Percentiles rank a stretch among this genome's conserved stretches.
Evolutionary conservation across 2,113 vertebrate species (phyloP).

Genomic region (Actinemys pallida): DNA sequence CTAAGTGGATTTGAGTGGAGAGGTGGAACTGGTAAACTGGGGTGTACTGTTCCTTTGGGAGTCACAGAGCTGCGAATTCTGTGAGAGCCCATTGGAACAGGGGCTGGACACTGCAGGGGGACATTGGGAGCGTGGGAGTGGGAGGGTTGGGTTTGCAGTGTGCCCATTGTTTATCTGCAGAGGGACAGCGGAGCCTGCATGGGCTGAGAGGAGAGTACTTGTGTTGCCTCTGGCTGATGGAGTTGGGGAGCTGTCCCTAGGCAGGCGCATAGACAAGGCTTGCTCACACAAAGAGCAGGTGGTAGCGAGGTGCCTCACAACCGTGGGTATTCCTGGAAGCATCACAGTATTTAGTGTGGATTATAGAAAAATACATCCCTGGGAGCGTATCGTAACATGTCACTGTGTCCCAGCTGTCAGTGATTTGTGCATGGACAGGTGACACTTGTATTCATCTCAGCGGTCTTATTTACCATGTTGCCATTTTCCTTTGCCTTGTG

Average conservation of each 20-base stretch:
- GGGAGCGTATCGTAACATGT: background rate
- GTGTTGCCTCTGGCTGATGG: background rate
- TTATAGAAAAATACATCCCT: slow-evolving; percentile 4
- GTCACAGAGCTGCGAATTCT: background rate
- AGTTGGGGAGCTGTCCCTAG: background rate
- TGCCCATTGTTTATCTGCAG: background rate
- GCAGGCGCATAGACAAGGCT: background rate
- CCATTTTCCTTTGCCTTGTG: background rate
- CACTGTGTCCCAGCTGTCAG: background rate
- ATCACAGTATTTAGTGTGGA: background rate
- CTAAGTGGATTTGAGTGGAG: background rate
- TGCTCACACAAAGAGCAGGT: background rate
- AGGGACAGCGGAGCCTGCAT: background rate
- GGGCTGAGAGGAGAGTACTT: background rate
- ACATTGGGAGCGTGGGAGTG: background rate
- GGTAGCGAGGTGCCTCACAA: background rate
- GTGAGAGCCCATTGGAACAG: background rate
- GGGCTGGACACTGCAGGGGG: background rate
- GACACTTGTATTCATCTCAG: background rate
- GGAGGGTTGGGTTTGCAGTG: background rate
- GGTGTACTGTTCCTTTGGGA: background rate
- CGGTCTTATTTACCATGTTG: background rate
- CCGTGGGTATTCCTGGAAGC: background rate
- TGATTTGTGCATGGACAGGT: background rate
- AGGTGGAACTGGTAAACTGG: background rate